Conservation (phyloP, 1,140 invertebrate genomes). For the Wasmannia auropunctata region DNA sequence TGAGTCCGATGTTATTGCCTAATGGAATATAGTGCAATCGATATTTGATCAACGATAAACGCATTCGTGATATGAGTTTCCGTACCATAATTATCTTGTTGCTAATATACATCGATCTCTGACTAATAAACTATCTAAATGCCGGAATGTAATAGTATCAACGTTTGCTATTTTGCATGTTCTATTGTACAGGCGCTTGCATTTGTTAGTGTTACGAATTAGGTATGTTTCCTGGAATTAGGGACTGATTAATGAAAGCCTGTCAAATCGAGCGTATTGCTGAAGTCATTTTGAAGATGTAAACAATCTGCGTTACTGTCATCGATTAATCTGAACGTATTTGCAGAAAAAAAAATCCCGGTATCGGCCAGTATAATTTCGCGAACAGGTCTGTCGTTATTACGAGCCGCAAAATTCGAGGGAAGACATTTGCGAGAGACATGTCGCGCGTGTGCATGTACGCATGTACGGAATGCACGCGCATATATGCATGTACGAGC, state of each 20-base stretch:
- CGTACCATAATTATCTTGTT: conserved; percentile 19
- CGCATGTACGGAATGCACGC: not conserved
- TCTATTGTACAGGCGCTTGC: not conserved
- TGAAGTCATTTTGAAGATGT: conserved; percentile 1
- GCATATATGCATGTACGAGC: not conserved
- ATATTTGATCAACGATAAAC: conserved; percentile 26
- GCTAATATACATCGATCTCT: not conserved
- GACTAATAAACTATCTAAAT: not conserved
- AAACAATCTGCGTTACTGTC: not conserved
- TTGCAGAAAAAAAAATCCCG: not conserved
- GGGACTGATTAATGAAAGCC: not conserved
- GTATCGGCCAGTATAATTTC: not conserved
- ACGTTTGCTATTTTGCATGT: no score
- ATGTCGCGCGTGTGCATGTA: not conserved
- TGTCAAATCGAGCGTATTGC: not conserved
- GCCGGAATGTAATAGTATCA: not conserved
- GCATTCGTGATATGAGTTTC: not conserved
- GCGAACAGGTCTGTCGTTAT: not conserved
- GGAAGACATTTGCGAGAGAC: not conserved
- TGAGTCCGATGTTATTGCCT: not conserved
- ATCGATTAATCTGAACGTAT: conserved; percentile 4
- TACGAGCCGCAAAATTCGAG: conserved; percentile 24
- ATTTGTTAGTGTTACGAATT: not conserved
- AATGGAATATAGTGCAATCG: conserved; percentile 14
- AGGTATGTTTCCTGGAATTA: not conserved